Base-by-base conservation (phyloP, 2,797 vertebrate species). In the Euphonia xanthogaster region DNA sequence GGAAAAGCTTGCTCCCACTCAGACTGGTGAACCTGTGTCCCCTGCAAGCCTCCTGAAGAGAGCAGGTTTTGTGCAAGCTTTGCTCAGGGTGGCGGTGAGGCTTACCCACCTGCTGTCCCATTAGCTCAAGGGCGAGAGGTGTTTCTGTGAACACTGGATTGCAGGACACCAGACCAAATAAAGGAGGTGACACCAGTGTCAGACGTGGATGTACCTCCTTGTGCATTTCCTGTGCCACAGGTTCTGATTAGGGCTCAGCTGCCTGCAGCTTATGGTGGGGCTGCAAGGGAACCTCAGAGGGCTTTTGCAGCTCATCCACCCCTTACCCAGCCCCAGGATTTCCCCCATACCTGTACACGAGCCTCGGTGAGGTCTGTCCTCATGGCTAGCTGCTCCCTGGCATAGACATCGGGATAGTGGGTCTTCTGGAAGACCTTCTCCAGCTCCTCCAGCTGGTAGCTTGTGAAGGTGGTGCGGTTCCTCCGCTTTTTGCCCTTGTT, bases 361-460 rank as follows among this genome's bases (percentile, higher is more conserved):
- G 99, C 99, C 94, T 99, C 99, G 0, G 99, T 99, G 96, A 99
- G 98, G 97, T 99, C 99, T 1, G 99, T 99, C 98, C 99, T 98
- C 97, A 99, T 99, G 60, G 99, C 99, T 91, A 99, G 98, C 98
- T 99, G 99, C 97, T 99, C 99, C 27, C 99, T 98, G 13, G 99
- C 99, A 0, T 99, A 99, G 76, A 99, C 99, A 1, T 99, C 99
- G 0, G 99, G 99, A 92, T 99, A 99, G 98, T 99, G 99, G 8
- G 99, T 99, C 98, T 99, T 99, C 98, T 99, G 99, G 97, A 99
- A 99, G 96, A 99, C 99, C 93, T 99, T 99, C 98, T 99, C 99
- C 97, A 99, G 98, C 97, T 99, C 99, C 88, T 99, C 99, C 96
- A 99, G 97, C 97, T 99, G 99, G 98, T 99, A 99, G 93, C 99